phyloP scores from a whole-genome alignment of 2,888 invertebrate species.

The Stictocephala bisonia region DNA sequence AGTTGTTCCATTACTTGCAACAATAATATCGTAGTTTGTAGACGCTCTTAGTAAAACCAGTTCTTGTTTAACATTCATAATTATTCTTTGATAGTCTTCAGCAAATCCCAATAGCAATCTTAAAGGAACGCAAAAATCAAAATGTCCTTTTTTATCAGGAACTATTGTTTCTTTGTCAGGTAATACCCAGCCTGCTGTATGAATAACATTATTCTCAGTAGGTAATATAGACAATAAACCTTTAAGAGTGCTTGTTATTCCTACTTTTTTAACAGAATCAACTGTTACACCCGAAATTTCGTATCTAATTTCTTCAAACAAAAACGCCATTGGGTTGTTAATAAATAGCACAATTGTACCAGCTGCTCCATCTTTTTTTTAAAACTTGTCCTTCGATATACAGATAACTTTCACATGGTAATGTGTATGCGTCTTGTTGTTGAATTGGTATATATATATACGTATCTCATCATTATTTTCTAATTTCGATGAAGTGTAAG shows the following conservation, averaged over 20 bases:
- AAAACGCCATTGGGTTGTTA: slow-evolving; percentile 46
- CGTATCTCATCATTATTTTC: slow-evolving; percentile 62
- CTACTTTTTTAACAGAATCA: slow-evolving; percentile 40
- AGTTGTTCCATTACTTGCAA: slow-evolving; percentile 38
- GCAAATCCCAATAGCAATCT: slow-evolving; percentile 62
- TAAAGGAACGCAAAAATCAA: slow-evolving; percentile 60
- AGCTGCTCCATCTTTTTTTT: slow-evolving; percentile 17
- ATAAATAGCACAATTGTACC: slow-evolving; percentile 29
- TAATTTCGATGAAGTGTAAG: slow-evolving; percentile 56
- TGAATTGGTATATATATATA: slow-evolving; percentile 61
- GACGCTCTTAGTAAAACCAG: slow-evolving; percentile 59
- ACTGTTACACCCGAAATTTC: slow-evolving; percentile 47
- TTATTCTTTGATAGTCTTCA: slow-evolving; percentile 63
- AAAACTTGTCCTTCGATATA: slow-evolving; percentile 48
- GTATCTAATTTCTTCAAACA: slow-evolving; percentile 47
- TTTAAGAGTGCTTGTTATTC: slow-evolving; percentile 44
- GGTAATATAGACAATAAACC: not conserved
- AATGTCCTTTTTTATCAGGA: slow-evolving; percentile 54
- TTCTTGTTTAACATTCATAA: slow-evolving; percentile 64
- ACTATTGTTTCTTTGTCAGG: not conserved
- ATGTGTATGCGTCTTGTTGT: slow-evolving; percentile 59
- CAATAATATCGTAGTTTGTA: slow-evolving; percentile 59
- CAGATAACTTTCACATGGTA: slow-evolving; percentile 59
- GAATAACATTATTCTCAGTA: not conserved
- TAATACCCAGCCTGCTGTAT: slow-evolving; percentile 1